Evolutionary conservation across 2,888 invertebrate species (phyloP).

Genomic region (Metallyticus violacea): DNA sequence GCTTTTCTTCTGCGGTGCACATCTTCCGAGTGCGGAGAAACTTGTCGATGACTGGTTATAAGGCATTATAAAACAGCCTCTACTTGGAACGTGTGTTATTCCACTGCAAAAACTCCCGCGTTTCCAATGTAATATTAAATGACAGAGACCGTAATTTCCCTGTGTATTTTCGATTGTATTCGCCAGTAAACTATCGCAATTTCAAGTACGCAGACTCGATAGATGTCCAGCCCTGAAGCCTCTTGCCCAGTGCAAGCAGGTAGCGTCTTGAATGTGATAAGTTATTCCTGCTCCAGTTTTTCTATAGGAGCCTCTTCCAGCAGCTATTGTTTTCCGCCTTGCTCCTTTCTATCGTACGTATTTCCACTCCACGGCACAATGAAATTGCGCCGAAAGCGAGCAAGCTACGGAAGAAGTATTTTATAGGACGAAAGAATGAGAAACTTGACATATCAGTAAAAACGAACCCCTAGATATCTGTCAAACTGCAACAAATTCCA

Average conservation of each 20-base stretch:
- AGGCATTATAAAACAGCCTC: too few species aligned
- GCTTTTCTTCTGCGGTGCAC: too few species aligned
- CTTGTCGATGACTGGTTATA: too few species aligned
- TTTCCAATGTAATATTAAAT: too few species aligned
- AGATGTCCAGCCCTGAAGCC: neutral
- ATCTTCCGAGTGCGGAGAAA: too few species aligned
- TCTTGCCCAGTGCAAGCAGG: neutral
- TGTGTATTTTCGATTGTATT: too few species aligned
- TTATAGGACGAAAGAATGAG: neutral
- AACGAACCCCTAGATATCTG: neutral
- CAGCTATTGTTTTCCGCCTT: neutral
- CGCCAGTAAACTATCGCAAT: too few species aligned
- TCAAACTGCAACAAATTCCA: neutral
- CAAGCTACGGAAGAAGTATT: neutral
- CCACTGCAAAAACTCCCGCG: too few species aligned
- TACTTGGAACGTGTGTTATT: too few species aligned
- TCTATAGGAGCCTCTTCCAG: neutral
- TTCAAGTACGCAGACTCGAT: too few species aligned
- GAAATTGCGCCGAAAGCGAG: neutral
- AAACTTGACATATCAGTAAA: neutral
- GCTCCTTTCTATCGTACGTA: neutral
- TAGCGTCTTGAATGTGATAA: neutral
- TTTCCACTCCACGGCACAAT: neutral
- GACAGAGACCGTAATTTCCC: too few species aligned
- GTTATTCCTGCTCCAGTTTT: neutral